phyloP scores from a whole-genome alignment of 2,888 invertebrate species.

The Penaeus monodon region DNA sequence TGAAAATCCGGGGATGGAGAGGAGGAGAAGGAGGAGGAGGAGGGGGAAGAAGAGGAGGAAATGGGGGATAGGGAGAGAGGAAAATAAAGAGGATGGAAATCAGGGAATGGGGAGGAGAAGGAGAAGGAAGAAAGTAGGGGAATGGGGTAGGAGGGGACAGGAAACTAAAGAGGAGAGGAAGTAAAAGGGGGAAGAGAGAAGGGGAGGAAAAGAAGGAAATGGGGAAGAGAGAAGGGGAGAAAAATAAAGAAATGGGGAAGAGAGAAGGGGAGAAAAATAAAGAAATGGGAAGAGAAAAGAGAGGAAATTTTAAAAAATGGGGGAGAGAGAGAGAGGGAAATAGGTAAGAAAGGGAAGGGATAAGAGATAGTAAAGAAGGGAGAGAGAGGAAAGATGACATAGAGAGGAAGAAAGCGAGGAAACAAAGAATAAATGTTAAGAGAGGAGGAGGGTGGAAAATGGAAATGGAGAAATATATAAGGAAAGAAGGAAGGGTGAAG shows the following conservation, averaged over 20 bases:
- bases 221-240: no score
- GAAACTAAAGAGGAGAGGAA: background rate
- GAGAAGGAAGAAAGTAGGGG: background rate
- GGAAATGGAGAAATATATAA: no score
- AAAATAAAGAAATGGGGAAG: no score
- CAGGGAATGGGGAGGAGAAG: background rate
- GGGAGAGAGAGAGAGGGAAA: background rate
- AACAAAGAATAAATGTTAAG: no score
- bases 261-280: background rate
- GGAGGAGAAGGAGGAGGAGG: background rate
- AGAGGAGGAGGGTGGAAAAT: no score
- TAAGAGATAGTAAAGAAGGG: background rate
- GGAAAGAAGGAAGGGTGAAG: no score
- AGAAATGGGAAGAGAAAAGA: background rate
- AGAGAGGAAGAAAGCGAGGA: background rate
- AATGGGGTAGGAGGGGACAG: background rate
- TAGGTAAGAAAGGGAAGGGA: no score
- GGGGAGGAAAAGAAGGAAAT: background rate
- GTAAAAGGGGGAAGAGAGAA: background rate
- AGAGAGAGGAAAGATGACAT: background rate
- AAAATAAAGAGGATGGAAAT: no score
- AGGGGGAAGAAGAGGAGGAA: background rate
- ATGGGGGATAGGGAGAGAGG: background rate
- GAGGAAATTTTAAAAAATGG: no score
- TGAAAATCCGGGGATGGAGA: background rate